These are phyloP conservation scores for Leptinotarsa defecta DNA, from an alignment of 1,140 invertebrate species.

Conservation along the genomic window DNA sequence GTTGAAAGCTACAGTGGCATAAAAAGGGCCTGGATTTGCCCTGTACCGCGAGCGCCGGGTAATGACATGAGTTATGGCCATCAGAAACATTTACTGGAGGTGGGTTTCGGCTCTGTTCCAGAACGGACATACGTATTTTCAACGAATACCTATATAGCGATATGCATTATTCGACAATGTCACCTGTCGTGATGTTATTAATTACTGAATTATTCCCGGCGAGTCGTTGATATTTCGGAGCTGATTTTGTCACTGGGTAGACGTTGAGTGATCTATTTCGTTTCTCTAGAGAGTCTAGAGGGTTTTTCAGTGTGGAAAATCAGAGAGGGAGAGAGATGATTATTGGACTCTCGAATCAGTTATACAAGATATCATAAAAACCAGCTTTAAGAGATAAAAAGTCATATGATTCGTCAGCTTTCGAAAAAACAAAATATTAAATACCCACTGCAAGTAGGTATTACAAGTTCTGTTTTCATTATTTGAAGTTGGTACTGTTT, in stretches of 20 bases:
- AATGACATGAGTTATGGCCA: slow-evolving; percentile 50
- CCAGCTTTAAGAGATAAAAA: too few species aligned
- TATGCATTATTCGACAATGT: slow-evolving; percentile 35
- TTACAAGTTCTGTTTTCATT: too few species aligned
- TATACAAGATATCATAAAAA: too few species aligned
- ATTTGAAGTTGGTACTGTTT: too few species aligned
- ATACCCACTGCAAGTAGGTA: too few species aligned
- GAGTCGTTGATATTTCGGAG: slow-evolving; percentile 11
- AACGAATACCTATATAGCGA: slow-evolving; percentile 32
- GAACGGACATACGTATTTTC: slow-evolving; percentile 38
- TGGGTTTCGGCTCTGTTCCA: slow-evolving; percentile 38
- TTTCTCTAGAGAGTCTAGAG: not conserved
- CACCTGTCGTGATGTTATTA: slow-evolving; percentile 47
- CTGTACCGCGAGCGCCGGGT: slow-evolving; percentile 28
- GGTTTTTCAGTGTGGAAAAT: too few species aligned
- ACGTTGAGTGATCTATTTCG: not conserved
- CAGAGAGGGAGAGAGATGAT: too few species aligned
- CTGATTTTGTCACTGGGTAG: slow-evolving; percentile 10
- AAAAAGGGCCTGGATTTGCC: slow-evolving; percentile 42
- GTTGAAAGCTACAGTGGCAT: slow-evolving; percentile 35
- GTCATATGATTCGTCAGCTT: too few species aligned
- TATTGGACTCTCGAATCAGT: too few species aligned
- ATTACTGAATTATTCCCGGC: slow-evolving; percentile 36
- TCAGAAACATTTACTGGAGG: slow-evolving; percentile 52
- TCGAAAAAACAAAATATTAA: too few species aligned